Base-by-base conservation (phyloP, 2,113 vertebrate species). In the Entomyzon cyanotis region DNA sequence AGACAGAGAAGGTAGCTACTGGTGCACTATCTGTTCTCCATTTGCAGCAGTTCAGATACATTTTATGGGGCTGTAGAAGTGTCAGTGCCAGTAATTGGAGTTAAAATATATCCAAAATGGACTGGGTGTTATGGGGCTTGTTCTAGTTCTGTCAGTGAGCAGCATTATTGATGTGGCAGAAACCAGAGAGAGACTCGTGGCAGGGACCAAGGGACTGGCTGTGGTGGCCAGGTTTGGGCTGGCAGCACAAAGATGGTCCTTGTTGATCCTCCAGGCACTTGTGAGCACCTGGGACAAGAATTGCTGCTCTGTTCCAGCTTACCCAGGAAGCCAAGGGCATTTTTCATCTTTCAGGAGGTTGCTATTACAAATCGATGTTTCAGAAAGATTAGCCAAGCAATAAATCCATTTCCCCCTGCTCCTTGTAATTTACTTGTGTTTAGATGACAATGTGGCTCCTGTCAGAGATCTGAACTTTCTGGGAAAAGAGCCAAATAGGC, bases 401-500 rank as follows among this genome's bases (percentile, higher is more conserved):
- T 87, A 68, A 89, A 90, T 93, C 78, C 28, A 33, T 84, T 89
- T 86, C 28, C 37, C 65, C 49, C 28, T 59, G 67, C 33, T 78
- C 78, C 68, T 64, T 89, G 77, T 71, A 92, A 94, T 69, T 83
- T 80, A 58, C 64, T 95, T 84, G 52, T 92, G 90, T 53, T 84
- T 46, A 85, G 67, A 23, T 82, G 87, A 86, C 75, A 92, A 21
- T 39, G 69, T 78, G 63, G 64, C 60, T 89, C 39, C 78, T 91
- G 24, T 74, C 83, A 87, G n/a, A 74, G 77, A 37, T 23, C 79
- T 87, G 50, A 94, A 88, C 37, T 62, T 35, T 31, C 31, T 80
- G 67, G 42, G 42, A 86, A 78, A 79, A 50, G 42, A 91, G 37
- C 86, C 80, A 89, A 91, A 58, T 4, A 77, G 58, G 41, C 91